Percentiles rank a stretch among this genome's conserved stretches.
Evolutionary conservation across 1,140 invertebrate species (phyloP).

Genomic region (Drosophila seguyi): DNA sequence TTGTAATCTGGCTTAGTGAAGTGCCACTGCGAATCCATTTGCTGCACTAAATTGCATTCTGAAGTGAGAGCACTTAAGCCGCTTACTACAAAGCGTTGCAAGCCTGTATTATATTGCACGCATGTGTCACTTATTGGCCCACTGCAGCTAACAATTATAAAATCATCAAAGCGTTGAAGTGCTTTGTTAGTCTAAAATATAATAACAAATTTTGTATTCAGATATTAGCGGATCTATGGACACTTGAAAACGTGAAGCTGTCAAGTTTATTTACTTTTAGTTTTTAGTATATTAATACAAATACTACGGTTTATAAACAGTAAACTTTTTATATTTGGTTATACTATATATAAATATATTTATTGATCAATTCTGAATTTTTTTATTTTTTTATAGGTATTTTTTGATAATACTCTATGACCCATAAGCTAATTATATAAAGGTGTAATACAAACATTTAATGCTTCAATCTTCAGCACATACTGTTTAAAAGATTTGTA

Average conservation of each 20-base stretch:
- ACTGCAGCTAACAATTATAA: background rate
- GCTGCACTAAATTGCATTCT: conserved; percentile 56
- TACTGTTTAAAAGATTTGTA: too few relatives aligned
- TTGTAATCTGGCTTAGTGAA: conserved; percentile 30
- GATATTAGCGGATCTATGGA: background rate
- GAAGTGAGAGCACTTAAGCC: conserved; percentile 51
- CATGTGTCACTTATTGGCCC: conserved; percentile 17
- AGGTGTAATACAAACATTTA: too few relatives aligned
- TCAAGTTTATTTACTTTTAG: background rate
- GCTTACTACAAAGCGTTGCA: conserved; percentile 30
- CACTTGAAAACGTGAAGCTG: background rate
- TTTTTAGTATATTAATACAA: background rate
- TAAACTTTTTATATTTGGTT: too few relatives aligned
- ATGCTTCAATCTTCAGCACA: too few relatives aligned
- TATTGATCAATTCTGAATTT: too few relatives aligned
- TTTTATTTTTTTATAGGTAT: too few relatives aligned
- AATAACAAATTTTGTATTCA: background rate
- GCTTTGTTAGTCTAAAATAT: background rate
- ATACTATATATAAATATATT: too few relatives aligned
- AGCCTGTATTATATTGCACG: background rate
- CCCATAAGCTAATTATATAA: too few relatives aligned
- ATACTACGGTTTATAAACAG: too few relatives aligned
- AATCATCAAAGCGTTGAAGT: background rate
- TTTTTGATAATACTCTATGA: too few relatives aligned
- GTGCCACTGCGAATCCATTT: conserved; percentile 46